Evolutionary conservation across 2,888 invertebrate genomes (phyloP).

Genomic region (Uropetala carovei): DNA sequence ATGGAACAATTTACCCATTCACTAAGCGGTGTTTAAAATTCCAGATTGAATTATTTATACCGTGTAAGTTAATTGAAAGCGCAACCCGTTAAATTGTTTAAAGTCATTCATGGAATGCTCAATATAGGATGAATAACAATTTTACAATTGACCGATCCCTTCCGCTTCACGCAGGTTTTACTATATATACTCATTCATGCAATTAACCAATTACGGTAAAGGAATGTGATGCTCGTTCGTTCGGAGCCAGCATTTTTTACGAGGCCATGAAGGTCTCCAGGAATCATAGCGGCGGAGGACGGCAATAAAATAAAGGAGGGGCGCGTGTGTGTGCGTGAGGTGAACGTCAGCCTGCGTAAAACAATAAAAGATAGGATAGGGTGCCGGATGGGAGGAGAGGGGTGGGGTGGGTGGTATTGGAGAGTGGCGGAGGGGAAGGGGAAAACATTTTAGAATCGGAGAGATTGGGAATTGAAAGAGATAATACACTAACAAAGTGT

Average conservation of each 20-base stretch:
- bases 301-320: not conserved
- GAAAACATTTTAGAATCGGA: slow-evolving; percentile 1
- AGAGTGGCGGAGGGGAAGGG: not conserved
- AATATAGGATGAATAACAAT: too few relatives aligned
- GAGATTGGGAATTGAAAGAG: slow-evolving; percentile 7
- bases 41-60: too few relatives aligned
- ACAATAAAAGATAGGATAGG: slow-evolving; percentile 1
- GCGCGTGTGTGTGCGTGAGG: not conserved
- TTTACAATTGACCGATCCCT: too few relatives aligned
- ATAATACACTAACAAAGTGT: not conserved
- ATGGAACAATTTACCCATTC: too few relatives aligned
- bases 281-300: not conserved
- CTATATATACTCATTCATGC: too few relatives aligned
- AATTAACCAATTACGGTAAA: slow-evolving; percentile 4
- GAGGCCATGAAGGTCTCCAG: slow-evolving; percentile 1
- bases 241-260: not conserved
- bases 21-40: too few relatives aligned
- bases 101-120: too few relatives aligned
- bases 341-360: not conserved
- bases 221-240: not conserved
- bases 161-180: too few relatives aligned
- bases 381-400: not conserved
- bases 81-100: too few relatives aligned
- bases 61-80: too few relatives aligned
- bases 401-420: not conserved